Conservation (phyloP, 2,888 invertebrate genomes). For the Sialis lutaria region DNA sequence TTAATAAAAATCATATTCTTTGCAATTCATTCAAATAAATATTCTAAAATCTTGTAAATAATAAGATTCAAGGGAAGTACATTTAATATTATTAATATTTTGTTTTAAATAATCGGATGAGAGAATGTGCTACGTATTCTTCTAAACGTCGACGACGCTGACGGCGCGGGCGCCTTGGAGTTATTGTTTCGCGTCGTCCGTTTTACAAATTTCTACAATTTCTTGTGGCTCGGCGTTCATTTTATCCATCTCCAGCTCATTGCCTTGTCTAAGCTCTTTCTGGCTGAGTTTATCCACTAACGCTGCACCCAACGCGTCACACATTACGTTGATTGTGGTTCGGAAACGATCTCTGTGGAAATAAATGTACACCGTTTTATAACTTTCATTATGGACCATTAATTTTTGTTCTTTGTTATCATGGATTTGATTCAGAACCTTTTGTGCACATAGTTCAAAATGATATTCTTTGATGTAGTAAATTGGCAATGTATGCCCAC, state of each 20-base stretch:
- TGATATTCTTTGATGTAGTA: too few species aligned
- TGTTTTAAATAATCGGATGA: too few species aligned
- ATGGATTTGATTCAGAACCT: too few species aligned
- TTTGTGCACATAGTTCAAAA: too few species aligned
- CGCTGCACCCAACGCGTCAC: constrained; percentile 86
- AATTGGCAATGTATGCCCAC: too few species aligned
- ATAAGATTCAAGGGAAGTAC: too few species aligned
- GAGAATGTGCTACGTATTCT: too few species aligned
- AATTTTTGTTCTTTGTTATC: neutral
- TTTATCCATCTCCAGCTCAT: constrained; percentile 26
- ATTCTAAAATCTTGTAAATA: too few species aligned
- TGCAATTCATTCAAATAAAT: too few species aligned
- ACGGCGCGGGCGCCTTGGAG: neutral
- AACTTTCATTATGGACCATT: neutral
- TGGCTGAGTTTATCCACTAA: constrained; percentile 74
- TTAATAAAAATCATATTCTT: too few species aligned
- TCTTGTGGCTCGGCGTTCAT: constrained; percentile 40
- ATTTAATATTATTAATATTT: too few species aligned
- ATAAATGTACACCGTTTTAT: constrained; percentile 1
- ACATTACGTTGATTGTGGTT: constrained; percentile 85
- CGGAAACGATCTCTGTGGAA: constrained; percentile 64
- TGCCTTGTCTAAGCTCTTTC: constrained; percentile 38
- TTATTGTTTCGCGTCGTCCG: constrained; percentile 12
- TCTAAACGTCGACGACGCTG: too few species aligned
- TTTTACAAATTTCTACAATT: constrained; percentile 35